Base-by-base conservation (phyloP, 2,797 vertebrate species). In the Takifugu rubripes region DNA sequence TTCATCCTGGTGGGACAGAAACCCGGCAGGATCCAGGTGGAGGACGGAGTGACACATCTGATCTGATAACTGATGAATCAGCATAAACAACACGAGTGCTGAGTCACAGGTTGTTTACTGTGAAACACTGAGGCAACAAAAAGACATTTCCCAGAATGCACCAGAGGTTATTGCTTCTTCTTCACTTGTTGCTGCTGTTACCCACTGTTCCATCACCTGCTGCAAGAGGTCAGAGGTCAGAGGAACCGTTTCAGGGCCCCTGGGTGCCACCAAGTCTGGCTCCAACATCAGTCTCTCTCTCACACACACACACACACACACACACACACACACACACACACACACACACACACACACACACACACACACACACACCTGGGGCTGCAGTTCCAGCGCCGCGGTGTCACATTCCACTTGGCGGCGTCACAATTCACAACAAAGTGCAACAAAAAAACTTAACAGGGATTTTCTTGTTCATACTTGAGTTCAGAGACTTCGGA, bases 401-500 rank as follows among this genome's bases (percentile, higher is more conserved):
- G 68, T 27, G 76, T 6, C 26, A 93, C 84, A 94, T 94, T 95
- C 91, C 78, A 64, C 84, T 90, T 78, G 25, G 6, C 62, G 31
- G 66, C 79, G 83, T 49, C 60, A 79, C 61, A 84, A 81, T 77
- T 92, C 77, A 74, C 89, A 72, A 92, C 85, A 90, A 64, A 93
- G 85, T 90, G 89, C 63, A 56, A 91, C 87, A 91, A 94, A 92
- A 93, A 87, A 93, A 93, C 87, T 91, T 90, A 91, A 92, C 85
- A 92, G 88, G 88, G 89, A 92, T 93, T 94, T 94, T 92, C 91
- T 92, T 93, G 88, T 93, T 94, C 89, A 75, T 93, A 91, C 84
- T 81, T 89, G 82, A 87, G 83, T 82, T 85, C 66, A 70, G 76
- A 54, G 75, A 79, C 81, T 73, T 62, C 62, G 81, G 31, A 9